A percentile compares a stretch with the other conserved stretches of the same genome.
phyloP scores from a whole-genome alignment of 2,888 invertebrate genomes.

The Drosophila leonis region DNA sequence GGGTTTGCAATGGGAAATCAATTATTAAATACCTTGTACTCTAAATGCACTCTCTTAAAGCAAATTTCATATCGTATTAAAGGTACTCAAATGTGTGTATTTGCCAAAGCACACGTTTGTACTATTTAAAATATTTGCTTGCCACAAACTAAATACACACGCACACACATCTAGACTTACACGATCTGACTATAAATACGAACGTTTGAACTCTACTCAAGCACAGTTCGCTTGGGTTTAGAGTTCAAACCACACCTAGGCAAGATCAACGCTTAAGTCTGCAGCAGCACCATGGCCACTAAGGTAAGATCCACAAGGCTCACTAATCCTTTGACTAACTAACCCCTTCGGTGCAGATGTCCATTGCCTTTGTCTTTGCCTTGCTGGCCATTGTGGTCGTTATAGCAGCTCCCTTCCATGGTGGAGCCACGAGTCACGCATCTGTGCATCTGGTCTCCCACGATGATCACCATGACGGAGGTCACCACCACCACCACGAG shows the following conservation, averaged over 20 bases:
- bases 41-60: too few relatives aligned
- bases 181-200: conserved; percentile 56
- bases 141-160: too few relatives aligned
- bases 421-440: conserved; percentile 74
- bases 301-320: conserved; percentile 56
- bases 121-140: too few relatives aligned
- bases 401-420: conserved; percentile 58
- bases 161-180: too few relatives aligned
- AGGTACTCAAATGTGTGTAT: too few relatives aligned
- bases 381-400: conserved; percentile 56
- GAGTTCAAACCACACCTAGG: conserved; percentile 58
- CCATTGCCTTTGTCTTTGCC: conserved; percentile 37
- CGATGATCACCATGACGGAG: conserved; percentile 54
- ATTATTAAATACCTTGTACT: too few relatives aligned
- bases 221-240: conserved; percentile 65
- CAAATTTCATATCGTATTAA: too few relatives aligned
- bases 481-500: conserved; percentile 38
- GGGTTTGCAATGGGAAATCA: too few relatives aligned
- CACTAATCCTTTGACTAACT: neutral
- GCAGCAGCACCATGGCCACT: conserved; percentile 70
- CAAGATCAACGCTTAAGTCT: conserved; percentile 57
- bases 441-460: conserved; percentile 77
- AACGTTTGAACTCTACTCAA: conserved; percentile 20
- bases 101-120: too few relatives aligned
- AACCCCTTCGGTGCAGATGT: conserved; percentile 38